phyloP scores from a whole-genome alignment of 2,888 invertebrate genomes.

The Agriotes lineatus region DNA sequence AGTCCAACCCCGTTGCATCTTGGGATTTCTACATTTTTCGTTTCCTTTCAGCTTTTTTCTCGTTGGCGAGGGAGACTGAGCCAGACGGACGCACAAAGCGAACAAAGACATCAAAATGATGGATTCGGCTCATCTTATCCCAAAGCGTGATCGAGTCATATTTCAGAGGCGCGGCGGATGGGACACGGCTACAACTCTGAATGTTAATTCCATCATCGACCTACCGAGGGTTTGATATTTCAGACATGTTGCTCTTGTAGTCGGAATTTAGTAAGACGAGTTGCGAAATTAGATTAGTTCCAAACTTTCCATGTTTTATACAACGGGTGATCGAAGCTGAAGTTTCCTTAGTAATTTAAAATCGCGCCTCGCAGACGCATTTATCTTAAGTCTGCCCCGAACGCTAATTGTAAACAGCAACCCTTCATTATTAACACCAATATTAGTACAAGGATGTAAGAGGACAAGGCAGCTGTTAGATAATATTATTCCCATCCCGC shows the following conservation, averaged over 20 bases:
- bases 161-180: slow-evolving; percentile 64
- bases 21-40: slow-evolving; percentile 64
- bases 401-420: slow-evolving; percentile 6
- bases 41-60: slow-evolving; percentile 61
- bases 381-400: neutral
- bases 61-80: slow-evolving; percentile 54
- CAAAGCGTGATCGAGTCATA: slow-evolving; percentile 68
- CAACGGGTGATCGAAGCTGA: slow-evolving; percentile 29
- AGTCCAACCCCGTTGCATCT: slow-evolving; percentile 62
- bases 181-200: slow-evolving; percentile 64
- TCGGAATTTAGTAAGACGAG: slow-evolving; percentile 39
- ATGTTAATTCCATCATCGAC: slow-evolving; percentile 66
- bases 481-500: neutral
- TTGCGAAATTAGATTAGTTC: slow-evolving; percentile 43
- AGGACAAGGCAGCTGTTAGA: neutral
- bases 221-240: slow-evolving; percentile 52
- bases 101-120: slow-evolving; percentile 70
- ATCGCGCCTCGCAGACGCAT: neutral
- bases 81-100: slow-evolving; percentile 61
- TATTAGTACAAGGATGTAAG: too few species aligned
- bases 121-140: slow-evolving; percentile 68
- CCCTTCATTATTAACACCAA: neutral
- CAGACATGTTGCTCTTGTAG: slow-evolving; percentile 44
- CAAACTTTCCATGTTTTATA: slow-evolving; percentile 32
- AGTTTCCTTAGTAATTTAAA: slow-evolving; percentile 26